Conservation (phyloP, 2,113 vertebrate species). For the Sceloporus undulatus region DNA sequence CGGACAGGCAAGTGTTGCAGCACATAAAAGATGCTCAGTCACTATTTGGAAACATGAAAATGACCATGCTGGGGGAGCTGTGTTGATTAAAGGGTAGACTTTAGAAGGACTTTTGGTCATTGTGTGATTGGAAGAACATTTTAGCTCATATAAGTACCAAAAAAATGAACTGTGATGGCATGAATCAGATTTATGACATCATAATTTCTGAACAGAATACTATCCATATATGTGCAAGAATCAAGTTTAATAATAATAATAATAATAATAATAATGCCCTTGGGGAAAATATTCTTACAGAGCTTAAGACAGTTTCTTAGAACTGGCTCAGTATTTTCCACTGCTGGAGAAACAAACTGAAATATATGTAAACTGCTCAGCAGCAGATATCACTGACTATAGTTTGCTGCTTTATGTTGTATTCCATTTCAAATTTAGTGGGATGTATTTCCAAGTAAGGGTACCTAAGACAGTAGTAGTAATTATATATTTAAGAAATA, state of each 20-base stretch:
- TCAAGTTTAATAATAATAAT: not conserved
- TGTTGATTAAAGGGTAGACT: too few relatives aligned
- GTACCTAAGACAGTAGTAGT: not conserved
- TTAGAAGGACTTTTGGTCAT: too few relatives aligned
- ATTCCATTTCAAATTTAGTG: not conserved
- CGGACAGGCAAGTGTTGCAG: too few relatives aligned
- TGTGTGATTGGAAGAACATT: too few relatives aligned
- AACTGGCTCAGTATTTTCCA: not conserved
- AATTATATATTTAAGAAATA: not conserved
- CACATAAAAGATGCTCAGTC: too few relatives aligned
- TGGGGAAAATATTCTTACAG: rapidly evolving
- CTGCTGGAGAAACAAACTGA: not conserved
- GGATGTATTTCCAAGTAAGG: not conserved
- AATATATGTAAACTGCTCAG: not conserved
- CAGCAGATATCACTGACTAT: not conserved
- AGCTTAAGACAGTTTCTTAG: not conserved
- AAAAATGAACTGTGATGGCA: too few relatives aligned
- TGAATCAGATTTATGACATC: too few relatives aligned
- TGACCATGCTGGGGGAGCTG: too few relatives aligned
- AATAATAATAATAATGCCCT: not conserved
- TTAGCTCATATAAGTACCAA: too few relatives aligned
- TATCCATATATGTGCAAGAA: not conserved
- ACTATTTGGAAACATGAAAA: too few relatives aligned
- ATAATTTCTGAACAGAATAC: too few relatives aligned
- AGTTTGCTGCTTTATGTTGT: conserved; percentile 1